Conservation (phyloP, 1,140 invertebrate genomes). For the Drosophila novamexicana region DNA sequence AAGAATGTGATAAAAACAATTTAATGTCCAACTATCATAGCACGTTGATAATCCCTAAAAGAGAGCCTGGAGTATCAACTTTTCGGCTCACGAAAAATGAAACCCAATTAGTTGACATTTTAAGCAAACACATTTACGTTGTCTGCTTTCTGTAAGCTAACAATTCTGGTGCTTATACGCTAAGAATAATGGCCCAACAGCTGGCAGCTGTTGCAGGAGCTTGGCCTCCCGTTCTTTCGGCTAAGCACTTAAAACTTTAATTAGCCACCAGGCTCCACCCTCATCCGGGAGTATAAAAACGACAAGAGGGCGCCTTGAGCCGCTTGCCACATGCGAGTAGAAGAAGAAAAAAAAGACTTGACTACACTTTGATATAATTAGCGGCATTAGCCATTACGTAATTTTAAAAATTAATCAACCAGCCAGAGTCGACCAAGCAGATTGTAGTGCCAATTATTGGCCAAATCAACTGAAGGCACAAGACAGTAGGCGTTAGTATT, state of each 20-base stretch:
- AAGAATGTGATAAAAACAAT: too few relatives aligned
- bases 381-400: constrained; percentile 63
- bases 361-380: constrained; percentile 72
- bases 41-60: constrained; percentile 10
- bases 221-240: constrained; percentile 27
- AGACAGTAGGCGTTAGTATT: constrained; percentile 1
- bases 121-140: constrained; percentile 39
- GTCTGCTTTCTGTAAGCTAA: constrained; percentile 6
- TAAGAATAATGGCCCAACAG: constrained; percentile 54
- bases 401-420: constrained; percentile 76
- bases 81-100: constrained; percentile 20
- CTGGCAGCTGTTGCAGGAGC: constrained; percentile 45
- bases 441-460: constrained; percentile 49
- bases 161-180: constrained; percentile 31
- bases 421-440: constrained; percentile 10
- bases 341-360: neutral
- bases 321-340: constrained; percentile 6
- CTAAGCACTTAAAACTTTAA: constrained; percentile 75
- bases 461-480: constrained; percentile 18
- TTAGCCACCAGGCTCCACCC: constrained; percentile 49
- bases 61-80: constrained; percentile 7
- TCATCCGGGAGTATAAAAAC: neutral
- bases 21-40: neutral
- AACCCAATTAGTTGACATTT: constrained; percentile 56
- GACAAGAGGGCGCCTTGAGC: neutral